phyloP scores from a whole-genome alignment of 2,797 vertebrate species.

The Pipistrellus pipistrellus region DNA sequence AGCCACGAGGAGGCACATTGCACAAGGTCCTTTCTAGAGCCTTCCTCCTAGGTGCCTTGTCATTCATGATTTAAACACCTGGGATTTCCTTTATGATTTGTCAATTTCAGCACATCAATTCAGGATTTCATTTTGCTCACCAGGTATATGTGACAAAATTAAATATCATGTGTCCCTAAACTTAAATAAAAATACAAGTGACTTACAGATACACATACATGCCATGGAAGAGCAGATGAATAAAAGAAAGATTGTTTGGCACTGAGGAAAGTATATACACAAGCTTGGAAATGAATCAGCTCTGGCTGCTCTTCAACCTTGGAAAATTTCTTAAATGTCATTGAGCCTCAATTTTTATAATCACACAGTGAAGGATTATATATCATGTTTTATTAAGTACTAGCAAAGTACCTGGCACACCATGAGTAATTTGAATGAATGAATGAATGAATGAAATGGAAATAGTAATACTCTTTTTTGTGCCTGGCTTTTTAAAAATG shows the following conservation, averaged over 20 bases:
- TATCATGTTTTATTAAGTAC: slow-evolving; percentile 9
- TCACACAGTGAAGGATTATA: slow-evolving; percentile 41
- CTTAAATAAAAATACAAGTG: slow-evolving; percentile 35
- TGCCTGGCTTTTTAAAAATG: neutral
- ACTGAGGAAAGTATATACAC: neutral
- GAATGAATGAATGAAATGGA: neutral
- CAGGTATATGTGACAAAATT: slow-evolving; percentile 47
- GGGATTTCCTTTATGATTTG: neutral
- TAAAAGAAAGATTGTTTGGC: neutral
- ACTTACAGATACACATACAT: neutral
- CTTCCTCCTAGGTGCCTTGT: neutral
- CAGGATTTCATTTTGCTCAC: slow-evolving; percentile 25
- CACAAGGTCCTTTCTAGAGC: neutral
- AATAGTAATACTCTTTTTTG: neutral
- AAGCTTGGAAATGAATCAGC: neutral
- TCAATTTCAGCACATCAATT: neutral
- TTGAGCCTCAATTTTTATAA: slow-evolving; percentile 48
- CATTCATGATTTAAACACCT: neutral
- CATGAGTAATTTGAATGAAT: neutral
- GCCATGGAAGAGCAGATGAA: neutral
- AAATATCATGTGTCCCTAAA: slow-evolving; percentile 45
- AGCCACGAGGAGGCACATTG: neutral
- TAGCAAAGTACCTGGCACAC: neutral
- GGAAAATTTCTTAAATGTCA: slow-evolving; percentile 17
- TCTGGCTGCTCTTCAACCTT: slow-evolving; percentile 8